phyloP scores from a whole-genome alignment of 2,113 vertebrate genomes.

The Pimephales promelas region DNA sequence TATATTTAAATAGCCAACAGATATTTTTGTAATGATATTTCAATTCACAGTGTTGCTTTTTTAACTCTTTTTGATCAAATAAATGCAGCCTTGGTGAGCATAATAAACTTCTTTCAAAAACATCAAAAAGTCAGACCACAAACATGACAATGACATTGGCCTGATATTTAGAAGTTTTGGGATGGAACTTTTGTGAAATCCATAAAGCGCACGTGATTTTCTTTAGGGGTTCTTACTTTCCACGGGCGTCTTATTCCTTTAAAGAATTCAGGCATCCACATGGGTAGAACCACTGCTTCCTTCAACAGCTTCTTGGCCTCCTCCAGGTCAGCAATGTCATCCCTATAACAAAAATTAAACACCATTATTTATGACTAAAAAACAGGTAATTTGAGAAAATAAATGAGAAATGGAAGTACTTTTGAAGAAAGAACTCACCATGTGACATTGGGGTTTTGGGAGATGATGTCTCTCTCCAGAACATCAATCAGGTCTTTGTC shows the following conservation, averaged over 20 bases:
- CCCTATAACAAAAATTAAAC: conserved; percentile 73
- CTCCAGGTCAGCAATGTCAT: conserved; percentile 94
- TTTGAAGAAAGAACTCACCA: conserved; percentile 76
- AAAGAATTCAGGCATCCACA: conserved; percentile 99
- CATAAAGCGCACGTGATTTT: neutral
- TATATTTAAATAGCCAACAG: neutral
- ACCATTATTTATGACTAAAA: neutral
- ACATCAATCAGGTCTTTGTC: conserved; percentile 96
- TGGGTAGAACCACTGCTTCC: conserved; percentile 94
- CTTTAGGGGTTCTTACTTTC: conserved; percentile 80
- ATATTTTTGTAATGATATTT: neutral
- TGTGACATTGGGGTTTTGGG: conserved; percentile 94
- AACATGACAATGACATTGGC: too few species aligned
- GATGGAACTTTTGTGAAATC: neutral
- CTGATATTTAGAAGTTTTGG: too few species aligned
- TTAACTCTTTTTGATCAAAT: neutral
- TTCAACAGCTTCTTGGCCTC: conserved; percentile 96
- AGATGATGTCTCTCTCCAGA: conserved; percentile 97
- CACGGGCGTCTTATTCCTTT: conserved; percentile 96
- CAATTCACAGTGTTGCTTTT: neutral
- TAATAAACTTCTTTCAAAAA: too few species aligned
- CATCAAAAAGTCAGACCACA: too few species aligned
- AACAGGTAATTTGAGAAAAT: neutral
- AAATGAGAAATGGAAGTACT: neutral
- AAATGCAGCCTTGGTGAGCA: neutral